Conservation (phyloP, 2,888 invertebrate genomes). For the Sphinx pinastri region DNA sequence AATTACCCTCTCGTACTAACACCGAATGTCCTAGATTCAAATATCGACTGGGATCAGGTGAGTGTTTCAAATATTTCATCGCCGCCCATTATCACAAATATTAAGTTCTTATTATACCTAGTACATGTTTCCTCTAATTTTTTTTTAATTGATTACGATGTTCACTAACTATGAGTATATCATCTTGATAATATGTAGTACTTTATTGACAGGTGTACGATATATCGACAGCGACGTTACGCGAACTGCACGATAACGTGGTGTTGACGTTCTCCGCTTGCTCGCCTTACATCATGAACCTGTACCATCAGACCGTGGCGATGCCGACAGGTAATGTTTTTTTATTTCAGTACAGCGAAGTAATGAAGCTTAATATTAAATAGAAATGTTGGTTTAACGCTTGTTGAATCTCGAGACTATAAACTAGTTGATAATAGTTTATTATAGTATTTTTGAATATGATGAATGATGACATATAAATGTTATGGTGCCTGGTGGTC, state of each 20-base stretch:
- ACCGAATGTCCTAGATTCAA: slow-evolving; percentile 70
- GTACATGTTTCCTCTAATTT: no score
- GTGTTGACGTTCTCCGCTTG: slow-evolving; percentile 86
- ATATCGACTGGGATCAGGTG: slow-evolving; percentile 85
- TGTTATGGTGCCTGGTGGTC: no score
- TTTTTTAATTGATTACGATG: no score
- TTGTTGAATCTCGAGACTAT: no score
- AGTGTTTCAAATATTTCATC: slow-evolving; percentile 26
- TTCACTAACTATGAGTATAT: no score
- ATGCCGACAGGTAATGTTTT: slow-evolving; percentile 57
- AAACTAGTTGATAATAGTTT: no score
- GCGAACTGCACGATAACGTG: slow-evolving; percentile 85
- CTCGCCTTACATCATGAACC: slow-evolving; percentile 81
- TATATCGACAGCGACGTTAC: slow-evolving; percentile 73
- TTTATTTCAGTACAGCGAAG: no score
- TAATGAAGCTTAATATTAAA: no score
- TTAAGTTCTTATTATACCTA: neutral
- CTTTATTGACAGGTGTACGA: slow-evolving; percentile 76
- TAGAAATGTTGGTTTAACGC: no score
- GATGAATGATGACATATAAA: no score
- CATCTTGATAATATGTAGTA: neutral
- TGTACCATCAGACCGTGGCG: slow-evolving; percentile 70
- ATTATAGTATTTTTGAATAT: no score
- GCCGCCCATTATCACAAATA: neutral
- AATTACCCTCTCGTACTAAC: slow-evolving; percentile 76